Evolutionary conservation across 2,888 invertebrate genomes (phyloP), one percentile per base, ranked within the genome.

Genomic region (Eupithecia subfuscata): DNA sequence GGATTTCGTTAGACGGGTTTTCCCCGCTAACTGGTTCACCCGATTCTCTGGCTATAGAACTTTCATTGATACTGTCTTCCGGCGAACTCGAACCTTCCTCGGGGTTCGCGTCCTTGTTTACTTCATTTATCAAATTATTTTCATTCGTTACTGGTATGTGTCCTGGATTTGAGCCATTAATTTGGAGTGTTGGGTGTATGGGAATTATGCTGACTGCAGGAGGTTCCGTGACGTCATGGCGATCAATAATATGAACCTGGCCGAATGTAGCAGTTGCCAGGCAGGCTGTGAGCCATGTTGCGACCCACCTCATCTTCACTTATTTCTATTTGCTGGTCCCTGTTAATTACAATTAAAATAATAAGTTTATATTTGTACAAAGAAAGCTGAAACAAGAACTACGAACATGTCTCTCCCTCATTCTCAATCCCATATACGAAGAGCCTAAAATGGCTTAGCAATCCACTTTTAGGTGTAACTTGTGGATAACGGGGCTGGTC

Each of bases 291-390:
- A 86, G 71, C 82, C 81, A 84, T 45, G 84, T 37, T 70, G 73
- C 70, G 78, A 79, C 78, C 84, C 86, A 85, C 79, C 81, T 80
- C 87, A 88, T 88, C 78, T 72, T 85, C 80, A 56, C n/a, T 14
- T 8, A 56, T 45, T 45, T 48, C 12, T 45, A 75, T 48, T 71
- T 63, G 64, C n/a, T 40, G 76, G 80, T 81, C 70, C 81, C 85
- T 85, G 82, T 14, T 83, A 84, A 71, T 60, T 52, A 64, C 0
- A 69, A 40, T 25, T n/a, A 16, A 34, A 34, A 64, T 64, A 16
- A 34, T 60, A 12, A 60, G 22, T 25, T 25, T 60, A 8, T 3
- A 25, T 25, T 25, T 12, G 9, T 60, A 34, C 34, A 64, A 64
- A 34, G 34, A 64, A 34, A 64, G 9, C 52, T 22, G 9, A 30